Evolutionary conservation across 2,797 vertebrate genomes (phyloP).

Genomic region (Spinus olivaceus): DNA sequence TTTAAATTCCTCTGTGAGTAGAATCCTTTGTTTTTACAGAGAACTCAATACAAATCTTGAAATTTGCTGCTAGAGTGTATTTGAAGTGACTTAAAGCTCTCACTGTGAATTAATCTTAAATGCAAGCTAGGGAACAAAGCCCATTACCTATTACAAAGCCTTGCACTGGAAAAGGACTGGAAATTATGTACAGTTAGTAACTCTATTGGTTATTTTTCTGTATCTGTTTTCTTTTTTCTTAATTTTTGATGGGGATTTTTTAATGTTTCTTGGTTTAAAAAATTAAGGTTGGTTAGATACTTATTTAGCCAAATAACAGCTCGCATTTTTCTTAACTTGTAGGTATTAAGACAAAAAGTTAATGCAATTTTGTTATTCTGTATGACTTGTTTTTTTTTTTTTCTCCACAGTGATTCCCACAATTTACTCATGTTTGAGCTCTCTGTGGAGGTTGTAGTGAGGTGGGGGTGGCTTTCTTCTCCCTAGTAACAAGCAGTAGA

Average conservation of each 20-base stretch:
- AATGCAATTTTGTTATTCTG: background rate
- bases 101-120: constrained; percentile 47
- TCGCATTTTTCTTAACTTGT: background rate
- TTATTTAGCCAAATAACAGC: background rate
- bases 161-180: background rate
- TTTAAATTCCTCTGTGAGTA: background rate
- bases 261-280: background rate
- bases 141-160: background rate
- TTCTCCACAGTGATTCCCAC: background rate
- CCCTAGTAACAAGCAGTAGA: background rate
- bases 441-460: background rate
- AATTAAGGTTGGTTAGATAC: background rate
- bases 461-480: background rate
- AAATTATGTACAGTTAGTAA: background rate
- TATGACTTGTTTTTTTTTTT: background rate
- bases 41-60: constrained; percentile 26
- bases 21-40: constrained; percentile 48
- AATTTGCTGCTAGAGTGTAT: constrained; percentile 15
- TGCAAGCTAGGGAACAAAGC: constrained; percentile 1
- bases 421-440: background rate
- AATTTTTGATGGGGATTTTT: background rate
- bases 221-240: background rate
- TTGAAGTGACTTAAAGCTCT: constrained; percentile 46
- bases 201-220: background rate
- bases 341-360: background rate